Conservation (phyloP, 2,797 vertebrate species). For the Catharus ustulatus region DNA sequence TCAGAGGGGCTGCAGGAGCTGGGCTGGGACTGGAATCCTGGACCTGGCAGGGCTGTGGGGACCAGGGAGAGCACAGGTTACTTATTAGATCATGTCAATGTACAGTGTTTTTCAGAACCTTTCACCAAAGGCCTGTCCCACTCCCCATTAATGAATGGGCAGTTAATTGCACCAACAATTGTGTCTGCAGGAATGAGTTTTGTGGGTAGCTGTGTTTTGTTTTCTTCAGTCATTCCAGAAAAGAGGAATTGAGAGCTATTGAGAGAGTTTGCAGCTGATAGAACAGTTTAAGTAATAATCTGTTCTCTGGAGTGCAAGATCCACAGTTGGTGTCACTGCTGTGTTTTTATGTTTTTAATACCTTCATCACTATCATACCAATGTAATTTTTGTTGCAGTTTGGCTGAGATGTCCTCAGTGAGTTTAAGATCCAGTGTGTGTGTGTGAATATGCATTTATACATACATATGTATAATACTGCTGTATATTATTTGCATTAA, state of each 20-base stretch:
- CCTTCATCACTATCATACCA: background rate
- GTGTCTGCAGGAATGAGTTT: background rate
- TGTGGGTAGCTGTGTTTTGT: background rate
- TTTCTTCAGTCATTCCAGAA: background rate
- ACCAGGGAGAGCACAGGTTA: background rate
- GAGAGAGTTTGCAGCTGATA: background rate
- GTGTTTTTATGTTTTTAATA: background rate
- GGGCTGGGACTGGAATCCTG: background rate
- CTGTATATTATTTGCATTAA: conserved; percentile 26
- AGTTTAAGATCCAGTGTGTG: background rate
- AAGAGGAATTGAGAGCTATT: background rate
- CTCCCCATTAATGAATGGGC: rapidly evolving
- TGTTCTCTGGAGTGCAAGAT: background rate
- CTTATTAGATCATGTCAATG: background rate
- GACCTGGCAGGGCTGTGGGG: background rate
- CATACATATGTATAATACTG: background rate
- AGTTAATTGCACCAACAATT: background rate
- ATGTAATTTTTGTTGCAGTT: background rate
- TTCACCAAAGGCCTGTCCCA: background rate
- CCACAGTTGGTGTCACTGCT: background rate
- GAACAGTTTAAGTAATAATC: background rate
- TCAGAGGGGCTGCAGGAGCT: background rate
- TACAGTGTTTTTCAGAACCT: background rate
- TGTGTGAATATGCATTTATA: conserved; percentile 35
- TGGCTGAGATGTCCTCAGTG: background rate